These are phyloP conservation scores for Rhinopomastus cyanomelas DNA, from an alignment of 2,113 vertebrate genomes.

Conservation along the genomic window DNA sequence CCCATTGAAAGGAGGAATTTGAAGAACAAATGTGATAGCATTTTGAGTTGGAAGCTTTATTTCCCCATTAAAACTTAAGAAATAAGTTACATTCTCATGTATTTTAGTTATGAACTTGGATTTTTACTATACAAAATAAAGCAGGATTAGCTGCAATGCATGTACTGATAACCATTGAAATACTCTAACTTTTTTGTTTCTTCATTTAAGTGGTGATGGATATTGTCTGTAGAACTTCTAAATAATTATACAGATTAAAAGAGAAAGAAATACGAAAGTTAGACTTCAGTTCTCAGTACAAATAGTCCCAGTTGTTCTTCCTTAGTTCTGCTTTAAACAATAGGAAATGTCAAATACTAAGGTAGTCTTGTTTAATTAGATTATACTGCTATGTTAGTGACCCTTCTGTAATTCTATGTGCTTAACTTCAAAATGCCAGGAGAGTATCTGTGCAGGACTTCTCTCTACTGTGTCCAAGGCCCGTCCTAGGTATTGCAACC, in stretches of 20 bases:
- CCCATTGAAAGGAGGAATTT: background rate
- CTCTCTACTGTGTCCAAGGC: background rate
- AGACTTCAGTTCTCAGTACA: background rate
- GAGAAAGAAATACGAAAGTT: background rate
- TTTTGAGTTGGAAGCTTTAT: background rate
- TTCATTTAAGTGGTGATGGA: background rate
- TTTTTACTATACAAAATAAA: background rate
- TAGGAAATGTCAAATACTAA: background rate
- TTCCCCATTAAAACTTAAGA: background rate
- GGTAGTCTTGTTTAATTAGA: slow-evolving; percentile 1
- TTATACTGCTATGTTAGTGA: background rate
- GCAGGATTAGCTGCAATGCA: background rate
- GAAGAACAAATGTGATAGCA: background rate
- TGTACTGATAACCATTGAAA: background rate
- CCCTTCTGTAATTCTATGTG: background rate
- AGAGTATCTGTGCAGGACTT: background rate
- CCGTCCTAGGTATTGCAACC: background rate
- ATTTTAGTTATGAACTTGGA: background rate
- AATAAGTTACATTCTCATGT: background rate
- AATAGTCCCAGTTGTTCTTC: slow-evolving; percentile 30
- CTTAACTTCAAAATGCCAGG: background rate
- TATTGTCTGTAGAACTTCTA: background rate
- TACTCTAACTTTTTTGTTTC: background rate
- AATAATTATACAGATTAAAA: background rate
- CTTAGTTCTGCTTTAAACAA: slow-evolving; percentile 25